Percentiles rank a stretch among this genome's conserved stretches.
Conservation (phyloP, 2,888 invertebrate genomes). For the Eurytoma adleriae region DNA sequence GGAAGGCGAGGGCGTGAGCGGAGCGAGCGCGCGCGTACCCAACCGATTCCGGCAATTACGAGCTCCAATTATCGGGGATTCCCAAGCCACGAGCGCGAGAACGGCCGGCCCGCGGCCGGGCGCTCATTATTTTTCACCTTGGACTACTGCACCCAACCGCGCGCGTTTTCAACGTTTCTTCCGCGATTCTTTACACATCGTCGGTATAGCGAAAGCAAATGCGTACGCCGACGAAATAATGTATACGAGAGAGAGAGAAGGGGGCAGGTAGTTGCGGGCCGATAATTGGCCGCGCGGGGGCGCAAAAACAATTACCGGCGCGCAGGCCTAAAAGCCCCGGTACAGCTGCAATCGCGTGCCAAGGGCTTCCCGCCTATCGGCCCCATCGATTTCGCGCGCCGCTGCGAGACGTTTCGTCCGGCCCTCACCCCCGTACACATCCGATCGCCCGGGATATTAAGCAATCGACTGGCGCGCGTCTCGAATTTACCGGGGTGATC, state of each 20-base stretch:
- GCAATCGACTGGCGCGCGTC: background rate
- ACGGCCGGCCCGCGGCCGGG: conserved; percentile 39
- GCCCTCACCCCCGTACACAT: too few species aligned
- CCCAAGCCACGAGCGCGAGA: conserved; percentile 36
- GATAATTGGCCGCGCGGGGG: conserved; percentile 65
- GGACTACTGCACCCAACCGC: conserved; percentile 57
- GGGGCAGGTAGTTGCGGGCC: conserved; percentile 33
- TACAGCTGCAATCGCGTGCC: conserved; percentile 45
- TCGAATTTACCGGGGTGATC: background rate
- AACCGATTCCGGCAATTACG: conserved; percentile 53
- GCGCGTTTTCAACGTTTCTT: background rate
- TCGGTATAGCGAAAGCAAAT: too few species aligned
- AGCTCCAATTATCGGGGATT: conserved; percentile 57
- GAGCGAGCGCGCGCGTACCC: background rate
- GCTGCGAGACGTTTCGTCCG: too few species aligned
- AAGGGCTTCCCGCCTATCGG: conserved; percentile 1
- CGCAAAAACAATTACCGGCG: conserved; percentile 67
- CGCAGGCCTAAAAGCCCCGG: conserved; percentile 19
- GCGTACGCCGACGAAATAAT: conserved; percentile 51
- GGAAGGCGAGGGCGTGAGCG: background rate
- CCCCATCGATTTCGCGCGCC: conserved; percentile 23
- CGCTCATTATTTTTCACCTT: conserved; percentile 65
- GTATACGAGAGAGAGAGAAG: background rate
- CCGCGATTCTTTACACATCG: background rate
- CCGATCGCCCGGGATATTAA: background rate